Percentiles rank a stretch among this genome's conserved stretches.
These are phyloP conservation scores for Phataginus tricuspis DNA, from an alignment of 2,797 vertebrate species.

Conservation along the genomic window DNA sequence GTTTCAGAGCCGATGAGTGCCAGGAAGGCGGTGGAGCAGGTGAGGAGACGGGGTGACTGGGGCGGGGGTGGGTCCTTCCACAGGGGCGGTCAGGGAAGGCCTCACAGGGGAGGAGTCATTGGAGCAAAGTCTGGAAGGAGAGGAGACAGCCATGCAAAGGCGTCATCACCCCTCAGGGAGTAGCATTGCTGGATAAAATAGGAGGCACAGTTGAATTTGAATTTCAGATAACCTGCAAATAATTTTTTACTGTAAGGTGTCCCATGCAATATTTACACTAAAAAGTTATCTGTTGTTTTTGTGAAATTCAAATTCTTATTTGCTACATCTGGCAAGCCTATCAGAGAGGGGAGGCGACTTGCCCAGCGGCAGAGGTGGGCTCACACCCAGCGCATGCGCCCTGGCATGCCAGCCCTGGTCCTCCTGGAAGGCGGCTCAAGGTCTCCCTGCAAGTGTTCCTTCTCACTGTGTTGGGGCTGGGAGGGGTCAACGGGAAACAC, in stretches of 20 bases:
- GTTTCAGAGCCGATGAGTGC: neutral
- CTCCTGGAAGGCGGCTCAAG: neutral
- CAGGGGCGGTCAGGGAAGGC: neutral
- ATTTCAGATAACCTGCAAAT: neutral
- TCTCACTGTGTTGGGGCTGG: rapidly evolving
- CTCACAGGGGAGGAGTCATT: neutral
- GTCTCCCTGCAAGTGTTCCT: rapidly evolving
- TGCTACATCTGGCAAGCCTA: neutral
- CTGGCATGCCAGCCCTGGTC: too few relatives aligned
- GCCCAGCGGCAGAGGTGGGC: neutral
- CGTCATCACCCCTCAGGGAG: neutral
- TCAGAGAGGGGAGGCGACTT: neutral
- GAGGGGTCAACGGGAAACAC: rapidly evolving
- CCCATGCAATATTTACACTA: neutral
- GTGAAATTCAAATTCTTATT: neutral
- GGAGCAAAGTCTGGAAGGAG: neutral
- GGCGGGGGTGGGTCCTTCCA: neutral
- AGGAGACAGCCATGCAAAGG: neutral
- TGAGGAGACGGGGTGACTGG: neutral
- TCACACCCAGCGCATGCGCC: rapidly evolving
- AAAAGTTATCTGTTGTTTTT: neutral
- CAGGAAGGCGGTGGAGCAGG: neutral
- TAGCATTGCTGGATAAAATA: neutral
- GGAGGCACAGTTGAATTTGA: rapidly evolving
- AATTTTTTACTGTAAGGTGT: neutral